These are phyloP conservation scores for Caenorhabditis sinica DNA, from an alignment of 2,888 invertebrate genomes.

Conservation along the genomic window DNA sequence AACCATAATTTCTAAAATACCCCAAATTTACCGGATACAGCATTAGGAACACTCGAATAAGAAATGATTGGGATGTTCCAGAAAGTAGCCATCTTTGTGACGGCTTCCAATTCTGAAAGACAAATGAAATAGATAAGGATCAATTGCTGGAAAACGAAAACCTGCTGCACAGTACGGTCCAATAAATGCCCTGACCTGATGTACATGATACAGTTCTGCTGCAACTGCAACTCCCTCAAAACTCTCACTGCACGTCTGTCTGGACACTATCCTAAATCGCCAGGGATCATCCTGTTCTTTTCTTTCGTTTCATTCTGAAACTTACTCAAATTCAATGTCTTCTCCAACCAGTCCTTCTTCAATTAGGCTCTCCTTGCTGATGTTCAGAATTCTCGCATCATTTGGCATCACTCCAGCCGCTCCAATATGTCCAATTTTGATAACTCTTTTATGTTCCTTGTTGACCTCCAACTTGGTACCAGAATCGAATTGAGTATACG, in stretches of 20 bases:
- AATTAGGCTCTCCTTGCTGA: constrained; percentile 77
- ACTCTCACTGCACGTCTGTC: constrained; percentile 79
- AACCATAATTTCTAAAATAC: not conserved
- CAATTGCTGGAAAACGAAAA: constrained; percentile 24
- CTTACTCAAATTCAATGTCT: constrained; percentile 81
- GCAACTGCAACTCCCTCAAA: constrained; percentile 83
- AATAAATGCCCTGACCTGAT: constrained; percentile 82
- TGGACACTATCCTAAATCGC: constrained; percentile 77
- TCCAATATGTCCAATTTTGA: constrained; percentile 73
- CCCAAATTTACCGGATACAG: constrained; percentile 74
- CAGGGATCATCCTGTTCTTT: not conserved
- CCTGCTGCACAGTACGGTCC: constrained; percentile 82
- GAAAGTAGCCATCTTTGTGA: constrained; percentile 83
- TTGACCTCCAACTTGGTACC: constrained; percentile 69
- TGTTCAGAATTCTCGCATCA: constrained; percentile 78
- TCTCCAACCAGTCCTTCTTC: constrained; percentile 79
- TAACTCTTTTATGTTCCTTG: constrained; percentile 68
- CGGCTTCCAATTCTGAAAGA: constrained; percentile 79
- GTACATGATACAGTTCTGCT: constrained; percentile 82
- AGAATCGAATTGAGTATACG: constrained; percentile 69
- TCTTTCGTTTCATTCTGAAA: constrained; percentile 2
- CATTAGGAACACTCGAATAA: constrained; percentile 79
- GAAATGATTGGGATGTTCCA: constrained; percentile 83
- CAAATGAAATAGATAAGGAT: not conserved
- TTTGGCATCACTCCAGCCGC: constrained; percentile 80